phyloP scores from a whole-genome alignment of 1,140 invertebrate species.

The Zophobas atratus region DNA sequence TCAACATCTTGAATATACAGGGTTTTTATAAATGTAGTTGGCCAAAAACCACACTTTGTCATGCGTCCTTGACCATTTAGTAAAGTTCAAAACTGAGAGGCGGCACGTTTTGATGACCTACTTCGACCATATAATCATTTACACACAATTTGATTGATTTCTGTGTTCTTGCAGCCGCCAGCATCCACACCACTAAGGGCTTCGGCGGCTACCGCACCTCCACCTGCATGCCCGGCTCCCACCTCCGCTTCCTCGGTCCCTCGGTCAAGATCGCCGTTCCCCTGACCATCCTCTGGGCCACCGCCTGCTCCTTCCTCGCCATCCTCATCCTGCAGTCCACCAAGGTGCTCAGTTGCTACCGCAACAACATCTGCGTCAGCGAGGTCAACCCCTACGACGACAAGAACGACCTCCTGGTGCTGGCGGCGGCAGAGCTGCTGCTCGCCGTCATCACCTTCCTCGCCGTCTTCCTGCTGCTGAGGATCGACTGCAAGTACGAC shows the following conservation, averaged over 20 bases:
- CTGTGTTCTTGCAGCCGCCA: slow-evolving; percentile 63
- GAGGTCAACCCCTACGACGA: slow-evolving; percentile 31
- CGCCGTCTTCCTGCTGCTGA: slow-evolving; percentile 56
- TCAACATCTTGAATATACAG: too few species aligned
- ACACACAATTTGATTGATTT: not conserved
- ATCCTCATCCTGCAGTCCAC: slow-evolving; percentile 69
- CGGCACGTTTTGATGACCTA: too few species aligned
- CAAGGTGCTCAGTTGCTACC: slow-evolving; percentile 59
- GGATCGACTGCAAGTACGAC: slow-evolving; percentile 63
- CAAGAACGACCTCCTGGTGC: slow-evolving; percentile 55
- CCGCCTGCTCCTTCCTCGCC: slow-evolving; percentile 68
- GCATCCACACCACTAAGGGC: slow-evolving; percentile 68
- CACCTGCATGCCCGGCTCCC: slow-evolving; percentile 68
- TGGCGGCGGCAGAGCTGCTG: slow-evolving; percentile 54
- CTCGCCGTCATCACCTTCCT: slow-evolving; percentile 54
- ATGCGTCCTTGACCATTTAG: too few species aligned
- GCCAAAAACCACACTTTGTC: too few species aligned
- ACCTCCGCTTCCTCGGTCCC: slow-evolving; percentile 71
- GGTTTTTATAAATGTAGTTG: too few species aligned
- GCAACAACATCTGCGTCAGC: slow-evolving; percentile 21
- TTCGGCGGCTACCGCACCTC: slow-evolving; percentile 69
- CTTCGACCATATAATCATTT: too few species aligned
- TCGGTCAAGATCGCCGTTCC: slow-evolving; percentile 66
- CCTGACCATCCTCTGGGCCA: slow-evolving; percentile 69
- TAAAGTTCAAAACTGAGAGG: not conserved